Conservation (phyloP, 2,113 vertebrate genomes). For the Cyanoderma ruficeps region DNA sequence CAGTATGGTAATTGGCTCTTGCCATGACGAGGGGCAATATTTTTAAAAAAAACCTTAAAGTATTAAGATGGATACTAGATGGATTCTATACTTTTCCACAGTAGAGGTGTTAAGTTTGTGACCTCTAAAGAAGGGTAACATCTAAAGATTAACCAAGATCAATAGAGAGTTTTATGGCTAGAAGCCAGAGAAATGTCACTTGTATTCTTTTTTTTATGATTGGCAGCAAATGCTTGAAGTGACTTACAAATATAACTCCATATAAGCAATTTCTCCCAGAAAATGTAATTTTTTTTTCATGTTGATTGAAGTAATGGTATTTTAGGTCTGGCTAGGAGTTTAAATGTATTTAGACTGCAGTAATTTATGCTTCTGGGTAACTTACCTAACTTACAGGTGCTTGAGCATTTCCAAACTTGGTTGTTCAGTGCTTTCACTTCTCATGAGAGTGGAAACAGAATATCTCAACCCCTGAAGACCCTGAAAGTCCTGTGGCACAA, state of each 20-base stretch:
- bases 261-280: neutral
- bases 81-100: neutral
- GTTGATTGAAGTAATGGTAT: neutral
- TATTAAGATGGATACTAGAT: neutral
- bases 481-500: neutral
- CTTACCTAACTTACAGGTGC: neutral
- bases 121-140: neutral
- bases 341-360: neutral
- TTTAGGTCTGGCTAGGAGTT: neutral
- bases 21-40: neutral
- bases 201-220: neutral
- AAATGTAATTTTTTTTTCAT: neutral
- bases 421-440: neutral
- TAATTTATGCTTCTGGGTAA: neutral
- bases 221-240: neutral
- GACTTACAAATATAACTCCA: neutral
- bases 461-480: neutral
- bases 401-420: neutral
- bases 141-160: neutral
- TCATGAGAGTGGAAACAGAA: neutral
- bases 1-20: neutral
- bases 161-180: neutral
- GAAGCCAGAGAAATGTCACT: neutral
- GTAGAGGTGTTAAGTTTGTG: neutral
- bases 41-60: neutral